Evolutionary conservation across 2,888 invertebrate species (phyloP).

Genomic region (Drosophila anomelani): DNA sequence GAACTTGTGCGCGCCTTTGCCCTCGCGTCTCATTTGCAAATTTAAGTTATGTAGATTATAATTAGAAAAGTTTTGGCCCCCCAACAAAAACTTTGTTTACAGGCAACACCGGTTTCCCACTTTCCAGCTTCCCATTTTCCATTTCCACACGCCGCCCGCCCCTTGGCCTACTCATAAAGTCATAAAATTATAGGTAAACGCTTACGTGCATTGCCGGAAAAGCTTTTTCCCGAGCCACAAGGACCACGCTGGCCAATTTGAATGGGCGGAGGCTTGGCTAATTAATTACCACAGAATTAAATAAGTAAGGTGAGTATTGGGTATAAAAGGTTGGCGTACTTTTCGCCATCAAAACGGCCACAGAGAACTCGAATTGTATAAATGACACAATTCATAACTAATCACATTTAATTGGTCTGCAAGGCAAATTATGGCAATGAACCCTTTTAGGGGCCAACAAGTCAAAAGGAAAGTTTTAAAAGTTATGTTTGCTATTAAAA

Average conservation of each 20-base stretch:
- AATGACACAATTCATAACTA: constrained; percentile 75
- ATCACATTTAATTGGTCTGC: constrained; percentile 76
- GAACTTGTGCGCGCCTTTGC: constrained; percentile 65
- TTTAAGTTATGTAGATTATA: constrained; percentile 81
- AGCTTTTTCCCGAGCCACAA: constrained; percentile 16
- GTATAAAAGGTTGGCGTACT: constrained; percentile 56
- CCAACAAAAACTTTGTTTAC: constrained; percentile 53
- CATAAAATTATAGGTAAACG: constrained; percentile 81
- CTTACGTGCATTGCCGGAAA: constrained; percentile 70
- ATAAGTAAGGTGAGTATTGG: constrained; percentile 2
- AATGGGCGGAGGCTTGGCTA: constrained; percentile 44
- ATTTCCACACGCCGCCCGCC: constrained; percentile 23
- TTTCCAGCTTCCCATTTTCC: constrained; percentile 20
- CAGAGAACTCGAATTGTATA: constrained; percentile 54
- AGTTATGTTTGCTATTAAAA: constrained; percentile 68
- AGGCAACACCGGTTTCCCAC: constrained; percentile 33
- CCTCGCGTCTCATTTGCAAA: constrained; percentile 69
- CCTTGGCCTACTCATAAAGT: constrained; percentile 58
- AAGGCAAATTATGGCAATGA: constrained; percentile 63
- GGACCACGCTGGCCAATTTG: constrained; percentile 25
- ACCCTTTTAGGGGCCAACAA: constrained; percentile 47
- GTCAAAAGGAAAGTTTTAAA: constrained; percentile 12
- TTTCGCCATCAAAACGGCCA: constrained; percentile 16
- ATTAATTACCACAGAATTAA: constrained; percentile 71
- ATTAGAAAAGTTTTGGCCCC: constrained; percentile 73